These are phyloP conservation scores for Echinarachnius parma DNA, from an alignment of 53 echinoderm and acorn worm species.

Conservation along the genomic window DNA sequence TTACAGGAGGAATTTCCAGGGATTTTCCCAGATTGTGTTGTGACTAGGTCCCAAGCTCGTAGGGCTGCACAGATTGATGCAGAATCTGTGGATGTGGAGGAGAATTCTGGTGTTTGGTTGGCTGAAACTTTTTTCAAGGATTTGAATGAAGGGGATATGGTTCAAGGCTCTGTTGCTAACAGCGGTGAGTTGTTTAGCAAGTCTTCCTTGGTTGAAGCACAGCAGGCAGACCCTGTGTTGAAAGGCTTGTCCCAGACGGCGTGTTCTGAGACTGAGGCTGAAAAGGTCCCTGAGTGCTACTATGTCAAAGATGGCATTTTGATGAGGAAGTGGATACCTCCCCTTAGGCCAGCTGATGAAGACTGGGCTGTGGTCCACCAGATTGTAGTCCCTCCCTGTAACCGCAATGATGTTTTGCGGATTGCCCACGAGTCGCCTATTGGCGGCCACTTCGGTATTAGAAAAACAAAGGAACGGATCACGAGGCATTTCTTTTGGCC, in stretches of 20 bases:
- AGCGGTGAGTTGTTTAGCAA: neutral
- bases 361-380: constrained; percentile 47
- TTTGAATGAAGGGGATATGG: neutral
- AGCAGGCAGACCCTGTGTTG: too few relatives aligned
- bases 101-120: neutral
- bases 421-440: constrained; percentile 45
- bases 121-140: constrained; percentile 17
- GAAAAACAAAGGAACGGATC: constrained; percentile 46
- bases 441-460: constrained; percentile 42
- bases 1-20: constrained; percentile 17
- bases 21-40: constrained; percentile 40
- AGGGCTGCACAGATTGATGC: neutral
- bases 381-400: constrained; percentile 26
- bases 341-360: constrained; percentile 47
- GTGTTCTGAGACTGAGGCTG: too few relatives aligned
- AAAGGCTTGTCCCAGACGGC: too few relatives aligned
- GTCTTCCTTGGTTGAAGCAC: too few relatives aligned
- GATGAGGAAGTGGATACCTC: constrained; percentile 59
- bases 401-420: constrained; percentile 37
- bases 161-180: neutral
- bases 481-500: too few relatives aligned
- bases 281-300: too few relatives aligned
- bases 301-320: constrained; percentile 33
- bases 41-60: neutral
- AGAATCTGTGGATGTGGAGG: neutral